A percentile compares a stretch with the other conserved stretches of the same genome.
Conservation (phyloP, 2,113 vertebrate genomes). For the Seriola quinqueradiata region DNA sequence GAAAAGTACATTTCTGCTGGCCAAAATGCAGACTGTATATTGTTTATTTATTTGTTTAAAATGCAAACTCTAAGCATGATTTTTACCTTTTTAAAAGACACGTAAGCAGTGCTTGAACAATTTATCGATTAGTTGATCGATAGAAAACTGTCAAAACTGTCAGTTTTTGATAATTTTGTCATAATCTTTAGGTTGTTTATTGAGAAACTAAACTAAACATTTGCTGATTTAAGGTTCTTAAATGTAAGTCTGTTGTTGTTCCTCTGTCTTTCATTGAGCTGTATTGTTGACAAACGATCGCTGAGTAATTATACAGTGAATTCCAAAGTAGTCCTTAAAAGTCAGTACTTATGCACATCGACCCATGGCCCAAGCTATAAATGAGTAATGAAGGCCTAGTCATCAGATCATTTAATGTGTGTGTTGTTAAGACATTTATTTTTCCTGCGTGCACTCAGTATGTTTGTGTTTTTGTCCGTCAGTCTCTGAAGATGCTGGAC, state of each 20-base stretch:
- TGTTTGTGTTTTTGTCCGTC: slow-evolving; percentile 33
- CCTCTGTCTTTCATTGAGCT: background rate
- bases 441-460: background rate
- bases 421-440: background rate
- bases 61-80: background rate
- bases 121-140: background rate
- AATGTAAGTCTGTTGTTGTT: background rate
- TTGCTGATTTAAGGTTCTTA: background rate
- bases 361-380: background rate
- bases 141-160: background rate
- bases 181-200: background rate
- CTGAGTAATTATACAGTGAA: background rate
- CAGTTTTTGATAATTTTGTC: background rate
- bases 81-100: slow-evolving; percentile 2
- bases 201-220: background rate
- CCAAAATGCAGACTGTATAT: slow-evolving; percentile 2
- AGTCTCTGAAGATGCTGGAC: slow-evolving; percentile 94
- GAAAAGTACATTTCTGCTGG: background rate
- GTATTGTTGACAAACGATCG: background rate
- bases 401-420: background rate
- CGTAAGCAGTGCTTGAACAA: background rate
- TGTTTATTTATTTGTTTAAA: background rate
- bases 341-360: background rate
- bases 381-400: background rate
- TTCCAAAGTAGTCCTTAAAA: background rate